Evolutionary conservation across 1,140 invertebrate species (phyloP).

Genomic region (Acromyrmex heyeri): DNA sequence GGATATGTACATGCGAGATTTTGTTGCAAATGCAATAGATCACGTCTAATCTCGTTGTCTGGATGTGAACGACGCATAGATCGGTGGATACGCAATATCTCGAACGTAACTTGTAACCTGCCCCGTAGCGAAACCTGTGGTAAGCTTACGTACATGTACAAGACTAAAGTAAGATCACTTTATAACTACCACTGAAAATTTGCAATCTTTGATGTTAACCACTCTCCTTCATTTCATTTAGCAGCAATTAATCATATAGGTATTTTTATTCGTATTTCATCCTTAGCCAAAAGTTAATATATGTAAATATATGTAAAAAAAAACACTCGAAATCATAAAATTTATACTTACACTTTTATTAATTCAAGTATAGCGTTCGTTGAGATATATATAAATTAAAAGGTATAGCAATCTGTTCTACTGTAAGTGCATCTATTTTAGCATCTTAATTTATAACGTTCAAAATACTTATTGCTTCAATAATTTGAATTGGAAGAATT

Average conservation of each 20-base stretch:
- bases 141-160: not conserved
- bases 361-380: not conserved
- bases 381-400: not conserved
- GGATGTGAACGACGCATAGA: constrained; percentile 42
- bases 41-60: constrained; percentile 31
- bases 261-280: not conserved
- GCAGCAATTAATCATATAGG: not conserved
- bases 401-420: not conserved
- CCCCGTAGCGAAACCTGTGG: constrained; percentile 41
- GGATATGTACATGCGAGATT: constrained; percentile 50
- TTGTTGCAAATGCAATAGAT: constrained; percentile 53
- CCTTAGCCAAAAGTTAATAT: not conserved
- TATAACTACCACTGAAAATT: not conserved
- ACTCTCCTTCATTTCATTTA: not conserved
- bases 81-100: constrained; percentile 13
- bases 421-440: not conserved
- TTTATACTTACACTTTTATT: not conserved
- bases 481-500: not conserved
- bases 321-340: not conserved
- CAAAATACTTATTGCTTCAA: not conserved
- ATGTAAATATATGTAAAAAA: not conserved
- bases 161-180: not conserved
- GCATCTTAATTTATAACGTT: not conserved
- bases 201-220: not conserved
- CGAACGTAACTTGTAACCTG: constrained; percentile 43